Conservation (phyloP, 2,797 vertebrate genomes). For the Chelidonichthys spinosus region DNA sequence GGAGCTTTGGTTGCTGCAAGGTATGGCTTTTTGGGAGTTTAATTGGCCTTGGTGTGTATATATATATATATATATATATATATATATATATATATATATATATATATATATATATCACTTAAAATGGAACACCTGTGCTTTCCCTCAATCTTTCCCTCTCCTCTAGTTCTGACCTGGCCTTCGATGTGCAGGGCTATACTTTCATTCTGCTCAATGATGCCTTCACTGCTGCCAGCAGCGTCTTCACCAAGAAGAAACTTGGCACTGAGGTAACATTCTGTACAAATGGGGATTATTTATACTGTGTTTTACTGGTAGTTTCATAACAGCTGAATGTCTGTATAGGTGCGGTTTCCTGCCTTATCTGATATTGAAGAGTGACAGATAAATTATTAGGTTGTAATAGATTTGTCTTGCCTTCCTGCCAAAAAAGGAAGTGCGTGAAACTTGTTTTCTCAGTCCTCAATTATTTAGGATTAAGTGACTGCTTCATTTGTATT, state of each 20-base stretch:
- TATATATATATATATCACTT: too few species aligned
- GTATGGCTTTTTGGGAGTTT: slow-evolving; percentile 70
- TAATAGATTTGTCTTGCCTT: background rate
- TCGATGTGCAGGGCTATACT: slow-evolving; percentile 88
- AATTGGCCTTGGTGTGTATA: too few species aligned
- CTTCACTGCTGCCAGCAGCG: slow-evolving; percentile 91
- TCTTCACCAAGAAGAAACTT: slow-evolving; percentile 94
- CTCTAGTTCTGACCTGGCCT: slow-evolving; percentile 91
- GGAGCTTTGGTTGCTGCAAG: slow-evolving; percentile 93
- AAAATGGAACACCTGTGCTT: background rate
- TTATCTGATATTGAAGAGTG: background rate
- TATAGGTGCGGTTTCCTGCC: background rate
- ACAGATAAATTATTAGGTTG: background rate
- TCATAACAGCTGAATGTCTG: background rate
- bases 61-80: too few species aligned
- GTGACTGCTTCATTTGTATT: background rate
- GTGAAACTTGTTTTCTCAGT: background rate
- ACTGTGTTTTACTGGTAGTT: background rate
- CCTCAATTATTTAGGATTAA: background rate
- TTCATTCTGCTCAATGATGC: slow-evolving; percentile 93
- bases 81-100: too few species aligned
- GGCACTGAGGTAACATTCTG: slow-evolving; percentile 81
- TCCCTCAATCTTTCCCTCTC: background rate
- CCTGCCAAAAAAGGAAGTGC: background rate
- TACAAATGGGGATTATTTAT: background rate